phyloP scores from a whole-genome alignment of 1,140 invertebrate species.

The Cheumatopsyche charites region DNA sequence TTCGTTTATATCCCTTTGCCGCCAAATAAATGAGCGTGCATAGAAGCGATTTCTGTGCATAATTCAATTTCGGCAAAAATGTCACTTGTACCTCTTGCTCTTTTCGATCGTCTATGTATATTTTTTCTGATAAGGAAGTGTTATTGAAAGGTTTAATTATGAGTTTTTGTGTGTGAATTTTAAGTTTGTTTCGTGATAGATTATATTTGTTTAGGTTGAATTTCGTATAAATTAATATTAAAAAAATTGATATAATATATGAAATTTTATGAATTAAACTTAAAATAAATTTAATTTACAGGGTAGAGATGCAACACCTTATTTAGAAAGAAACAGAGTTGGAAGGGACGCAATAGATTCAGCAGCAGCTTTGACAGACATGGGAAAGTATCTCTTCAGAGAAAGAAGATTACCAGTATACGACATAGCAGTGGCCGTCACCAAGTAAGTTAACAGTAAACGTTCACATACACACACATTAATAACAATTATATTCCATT shows the following conservation, averaged over 20 bases:
- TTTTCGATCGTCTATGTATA: too few species aligned
- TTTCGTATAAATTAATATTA: not conserved
- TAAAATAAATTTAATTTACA: constrained; percentile 53
- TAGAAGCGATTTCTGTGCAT: too few species aligned
- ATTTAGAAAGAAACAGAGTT: constrained; percentile 90
- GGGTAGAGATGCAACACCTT: constrained; percentile 93
- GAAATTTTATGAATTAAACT: too few species aligned
- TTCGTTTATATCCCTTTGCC: too few species aligned
- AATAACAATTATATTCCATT: not conserved
- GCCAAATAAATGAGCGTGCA: too few species aligned
- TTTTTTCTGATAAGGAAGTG: too few species aligned
- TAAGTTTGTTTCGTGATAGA: not conserved
- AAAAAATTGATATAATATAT: too few species aligned
- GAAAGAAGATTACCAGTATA: constrained; percentile 92
- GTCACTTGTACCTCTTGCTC: too few species aligned
- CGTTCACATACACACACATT: too few species aligned
- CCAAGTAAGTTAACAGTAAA: constrained; percentile 88
- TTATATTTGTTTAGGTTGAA: not conserved
- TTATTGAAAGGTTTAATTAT: too few species aligned
- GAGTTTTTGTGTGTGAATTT: too few species aligned
- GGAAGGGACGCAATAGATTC: constrained; percentile 93
- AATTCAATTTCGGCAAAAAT: too few species aligned
- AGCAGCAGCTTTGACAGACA: constrained; percentile 90
- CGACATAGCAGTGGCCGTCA: constrained; percentile 94
- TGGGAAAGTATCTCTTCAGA: constrained; percentile 96